phyloP scores from a whole-genome alignment of 2,888 invertebrate species.

The Spodoptera littoralis region DNA sequence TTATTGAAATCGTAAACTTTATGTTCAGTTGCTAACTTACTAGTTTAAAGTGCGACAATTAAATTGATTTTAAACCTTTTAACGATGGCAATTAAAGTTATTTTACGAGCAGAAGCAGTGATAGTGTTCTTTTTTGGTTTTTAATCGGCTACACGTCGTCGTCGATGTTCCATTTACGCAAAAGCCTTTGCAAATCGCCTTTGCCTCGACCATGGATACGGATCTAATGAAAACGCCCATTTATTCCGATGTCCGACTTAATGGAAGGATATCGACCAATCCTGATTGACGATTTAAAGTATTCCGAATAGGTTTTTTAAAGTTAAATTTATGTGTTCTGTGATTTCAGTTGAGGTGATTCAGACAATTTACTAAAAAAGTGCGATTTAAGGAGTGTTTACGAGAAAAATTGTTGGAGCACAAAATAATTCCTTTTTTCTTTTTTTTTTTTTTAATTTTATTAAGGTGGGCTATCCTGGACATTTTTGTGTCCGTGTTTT shows the following conservation, averaged over 20 bases:
- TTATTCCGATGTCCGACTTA: conserved; percentile 60
- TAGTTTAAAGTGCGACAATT: no score
- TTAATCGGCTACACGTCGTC: conserved; percentile 18
- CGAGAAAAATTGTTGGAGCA: no score
- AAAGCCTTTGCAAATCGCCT: conserved; percentile 48
- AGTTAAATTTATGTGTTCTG: conserved; percentile 4
- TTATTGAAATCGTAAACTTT: no score
- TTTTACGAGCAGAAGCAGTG: neutral
- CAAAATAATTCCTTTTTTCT: no score
- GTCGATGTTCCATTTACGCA: conserved; percentile 21
- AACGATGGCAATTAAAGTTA: neutral
- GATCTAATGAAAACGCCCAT: conserved; percentile 63
- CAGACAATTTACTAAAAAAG: no score
- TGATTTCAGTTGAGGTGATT: neutral
- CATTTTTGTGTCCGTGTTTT: no score
- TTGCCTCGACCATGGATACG: conserved; percentile 26
- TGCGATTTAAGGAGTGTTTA: no score
- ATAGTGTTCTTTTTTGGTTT: conserved; percentile 26
- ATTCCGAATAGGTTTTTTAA: conserved; percentile 41
- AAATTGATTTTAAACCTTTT: no score
- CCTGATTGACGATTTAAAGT: conserved; percentile 54
- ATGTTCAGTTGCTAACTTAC: no score
- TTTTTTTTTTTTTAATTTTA: no score
- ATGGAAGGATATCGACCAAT: conserved; percentile 62
- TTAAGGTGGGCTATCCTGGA: no score